Conservation (phyloP, 1,140 invertebrate species). For the Probaryconus sp. region DNA sequence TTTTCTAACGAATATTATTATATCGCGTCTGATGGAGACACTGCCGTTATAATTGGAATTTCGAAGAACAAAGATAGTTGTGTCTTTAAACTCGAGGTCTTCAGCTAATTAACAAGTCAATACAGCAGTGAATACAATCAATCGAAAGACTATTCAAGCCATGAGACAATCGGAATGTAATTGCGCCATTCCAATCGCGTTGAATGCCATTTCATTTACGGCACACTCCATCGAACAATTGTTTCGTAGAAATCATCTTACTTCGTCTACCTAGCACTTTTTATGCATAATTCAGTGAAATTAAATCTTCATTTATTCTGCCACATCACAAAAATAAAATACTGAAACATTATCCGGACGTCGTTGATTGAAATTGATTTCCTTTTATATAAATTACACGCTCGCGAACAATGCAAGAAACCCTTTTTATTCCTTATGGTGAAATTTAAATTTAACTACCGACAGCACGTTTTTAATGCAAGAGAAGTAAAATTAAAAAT, state of each 20-base stretch:
- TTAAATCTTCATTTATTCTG: conserved; percentile 19
- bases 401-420: no score
- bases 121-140: conserved; percentile 71
- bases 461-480: no score
- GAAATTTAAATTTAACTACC: no score
- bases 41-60: conserved; percentile 66
- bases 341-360: conserved; percentile 1
- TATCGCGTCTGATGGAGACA: conserved; percentile 45
- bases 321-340: conserved; percentile 14
- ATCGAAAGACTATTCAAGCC: conserved; percentile 72
- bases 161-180: conserved; percentile 76
- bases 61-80: conserved; percentile 59
- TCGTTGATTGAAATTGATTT: no score
- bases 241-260: conserved; percentile 61
- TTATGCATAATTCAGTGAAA: conserved; percentile 35
- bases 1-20: conserved; percentile 47
- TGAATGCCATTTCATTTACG: conserved; percentile 73
- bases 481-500: no score
- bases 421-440: no score
- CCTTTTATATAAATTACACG: no score
- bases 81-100: conserved; percentile 46
- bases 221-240: conserved; percentile 60
- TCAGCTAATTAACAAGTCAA: conserved; percentile 69
- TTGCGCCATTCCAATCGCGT: conserved; percentile 70
- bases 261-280: conserved; percentile 40